Evolutionary conservation across 1,140 invertebrate genomes (phyloP).

Genomic region (Leptopilina boulardi): DNA sequence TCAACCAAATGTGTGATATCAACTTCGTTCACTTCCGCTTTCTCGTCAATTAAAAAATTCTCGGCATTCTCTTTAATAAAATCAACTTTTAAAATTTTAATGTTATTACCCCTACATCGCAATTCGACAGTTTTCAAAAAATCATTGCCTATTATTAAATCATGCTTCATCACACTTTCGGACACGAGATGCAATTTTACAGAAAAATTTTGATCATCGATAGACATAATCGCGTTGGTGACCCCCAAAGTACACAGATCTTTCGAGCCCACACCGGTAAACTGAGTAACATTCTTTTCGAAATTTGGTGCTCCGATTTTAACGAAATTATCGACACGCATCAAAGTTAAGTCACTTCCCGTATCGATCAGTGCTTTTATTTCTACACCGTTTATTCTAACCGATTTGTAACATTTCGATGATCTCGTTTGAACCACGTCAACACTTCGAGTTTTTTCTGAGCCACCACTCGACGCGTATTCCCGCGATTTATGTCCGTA

Average conservation of each 20-base stretch:
- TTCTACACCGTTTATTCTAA: constrained; percentile 29
- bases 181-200: constrained; percentile 32
- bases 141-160: constrained; percentile 40
- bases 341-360: constrained; percentile 40
- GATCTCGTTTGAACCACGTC: background rate
- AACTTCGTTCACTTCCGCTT: constrained; percentile 13
- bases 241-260: constrained; percentile 37
- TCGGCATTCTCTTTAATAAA: background rate
- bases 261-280: constrained; percentile 41
- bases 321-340: constrained; percentile 34
- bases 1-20: constrained; percentile 6
- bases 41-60: background rate
- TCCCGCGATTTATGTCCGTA: constrained; percentile 42
- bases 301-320: constrained; percentile 40
- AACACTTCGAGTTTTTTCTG: background rate
- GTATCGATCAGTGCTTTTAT: constrained; percentile 44
- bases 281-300: constrained; percentile 35
- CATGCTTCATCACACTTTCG: constrained; percentile 33
- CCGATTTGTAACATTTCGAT: constrained; percentile 22
- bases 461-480: background rate
- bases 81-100: constrained; percentile 32
- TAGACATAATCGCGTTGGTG: background rate
- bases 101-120: background rate
- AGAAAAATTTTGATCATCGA: constrained; percentile 33
- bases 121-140: constrained; percentile 41